Evolutionary conservation across 2,888 invertebrate genomes (phyloP).

Genomic region (Philereme transversata): DNA sequence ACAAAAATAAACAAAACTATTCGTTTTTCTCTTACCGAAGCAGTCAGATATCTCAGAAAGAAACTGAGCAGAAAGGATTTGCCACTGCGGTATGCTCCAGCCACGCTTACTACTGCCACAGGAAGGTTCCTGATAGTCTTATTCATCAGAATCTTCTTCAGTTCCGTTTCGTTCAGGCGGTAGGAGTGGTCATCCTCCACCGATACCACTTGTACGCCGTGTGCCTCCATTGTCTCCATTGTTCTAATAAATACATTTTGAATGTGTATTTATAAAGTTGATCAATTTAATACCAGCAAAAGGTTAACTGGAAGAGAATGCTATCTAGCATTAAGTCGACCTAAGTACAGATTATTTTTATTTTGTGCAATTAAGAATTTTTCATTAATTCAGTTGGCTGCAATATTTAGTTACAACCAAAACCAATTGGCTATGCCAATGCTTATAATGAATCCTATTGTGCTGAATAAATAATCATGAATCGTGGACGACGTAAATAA

Average conservation of each 20-base stretch:
- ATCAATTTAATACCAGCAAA: too few relatives aligned
- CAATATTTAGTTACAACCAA: too few relatives aligned
- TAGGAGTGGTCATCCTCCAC: constrained; percentile 28
- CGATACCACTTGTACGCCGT: constrained; percentile 29
- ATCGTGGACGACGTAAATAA: too few relatives aligned
- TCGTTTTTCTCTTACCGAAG: constrained; percentile 32
- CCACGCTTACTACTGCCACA: constrained; percentile 46
- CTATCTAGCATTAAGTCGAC: too few relatives aligned
- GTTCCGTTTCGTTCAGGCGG: constrained; percentile 29
- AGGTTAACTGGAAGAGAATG: too few relatives aligned
- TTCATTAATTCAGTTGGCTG: too few relatives aligned
- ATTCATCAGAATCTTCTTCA: constrained; percentile 33
- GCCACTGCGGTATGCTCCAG: constrained; percentile 46
- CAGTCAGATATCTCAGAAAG: constrained; percentile 43
- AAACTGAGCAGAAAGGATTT: constrained; percentile 48
- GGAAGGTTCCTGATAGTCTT: constrained; percentile 39
- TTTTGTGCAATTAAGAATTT: too few relatives aligned
- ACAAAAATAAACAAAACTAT: constrained; percentile 67
- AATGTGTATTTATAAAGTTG: not conserved
- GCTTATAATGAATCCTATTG: too few relatives aligned
- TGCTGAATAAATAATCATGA: too few relatives aligned
- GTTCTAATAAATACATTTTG: not conserved
- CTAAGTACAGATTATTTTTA: too few relatives aligned
- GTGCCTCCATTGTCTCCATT: constrained; percentile 18
- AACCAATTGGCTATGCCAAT: too few relatives aligned